Conservation (phyloP, 1,140 invertebrate species). For the Scaptomyza pallida region DNA sequence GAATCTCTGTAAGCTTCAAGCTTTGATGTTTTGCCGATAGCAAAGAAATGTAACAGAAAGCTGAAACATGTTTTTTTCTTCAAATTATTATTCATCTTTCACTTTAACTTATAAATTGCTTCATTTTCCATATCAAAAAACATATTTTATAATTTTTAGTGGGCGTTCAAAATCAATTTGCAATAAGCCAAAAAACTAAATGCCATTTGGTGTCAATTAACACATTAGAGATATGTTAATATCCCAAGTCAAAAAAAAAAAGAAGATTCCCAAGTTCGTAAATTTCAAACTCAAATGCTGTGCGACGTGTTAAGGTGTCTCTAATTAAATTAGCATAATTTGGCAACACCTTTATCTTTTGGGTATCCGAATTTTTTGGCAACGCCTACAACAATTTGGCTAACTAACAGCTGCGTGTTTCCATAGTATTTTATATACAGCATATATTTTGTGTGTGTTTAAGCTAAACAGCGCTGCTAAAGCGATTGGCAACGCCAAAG, state of each 20-base stretch:
- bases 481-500: conserved; percentile 69
- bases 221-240: conserved; percentile 48
- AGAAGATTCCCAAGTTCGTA: not conserved
- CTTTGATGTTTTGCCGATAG: conserved; percentile 47
- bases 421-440: conserved; percentile 15
- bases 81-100: too few relatives aligned
- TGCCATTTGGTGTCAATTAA: conserved; percentile 51
- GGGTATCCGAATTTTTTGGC: conserved; percentile 9
- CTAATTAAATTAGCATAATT: conserved; percentile 79
- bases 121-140: not conserved
- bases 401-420: conserved; percentile 22
- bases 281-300: not conserved
- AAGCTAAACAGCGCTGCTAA: conserved; percentile 75
- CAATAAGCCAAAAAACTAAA: conserved; percentile 39
- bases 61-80: too few relatives aligned
- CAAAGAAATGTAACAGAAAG: not conserved
- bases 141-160: conserved; percentile 49
- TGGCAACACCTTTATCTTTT: conserved; percentile 72
- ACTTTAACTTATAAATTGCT: not conserved
- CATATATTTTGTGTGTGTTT: conserved; percentile 48
- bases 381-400: conserved; percentile 41
- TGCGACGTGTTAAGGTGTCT: conserved; percentile 9
- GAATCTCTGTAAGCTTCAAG: conserved; percentile 35
- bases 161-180: conserved; percentile 70
- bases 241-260: conserved; percentile 17